Evolutionary conservation across 2,888 invertebrate species (phyloP).

Genomic region (Lamellibrachia satsuma): DNA sequence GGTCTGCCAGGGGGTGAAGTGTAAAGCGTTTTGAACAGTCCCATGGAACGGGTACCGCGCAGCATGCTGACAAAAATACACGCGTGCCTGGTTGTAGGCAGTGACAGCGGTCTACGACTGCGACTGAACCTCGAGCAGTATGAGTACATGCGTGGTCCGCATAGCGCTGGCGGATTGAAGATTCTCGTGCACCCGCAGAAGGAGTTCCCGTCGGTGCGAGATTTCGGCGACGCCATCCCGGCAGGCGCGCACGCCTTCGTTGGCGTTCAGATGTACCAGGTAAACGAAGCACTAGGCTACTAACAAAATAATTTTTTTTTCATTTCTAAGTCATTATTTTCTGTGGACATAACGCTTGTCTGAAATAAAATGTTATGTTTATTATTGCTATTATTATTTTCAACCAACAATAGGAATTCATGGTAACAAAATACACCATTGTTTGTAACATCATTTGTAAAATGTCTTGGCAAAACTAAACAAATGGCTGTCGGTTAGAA

Average conservation of each 20-base stretch:
- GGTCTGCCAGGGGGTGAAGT: not conserved
- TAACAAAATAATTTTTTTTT: too few relatives aligned
- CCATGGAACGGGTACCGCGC: not conserved
- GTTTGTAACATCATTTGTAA: too few relatives aligned
- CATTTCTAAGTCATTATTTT: too few relatives aligned
- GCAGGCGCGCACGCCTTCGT: conserved; percentile 36
- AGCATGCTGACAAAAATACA: not conserved
- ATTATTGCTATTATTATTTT: too few relatives aligned
- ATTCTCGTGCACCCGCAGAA: conserved; percentile 29
- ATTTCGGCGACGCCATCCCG: conserved; percentile 24
- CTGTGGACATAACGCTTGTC: too few relatives aligned
- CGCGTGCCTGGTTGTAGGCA: not conserved
- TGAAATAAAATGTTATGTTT: too few relatives aligned
- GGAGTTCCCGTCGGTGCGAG: conserved; percentile 17
- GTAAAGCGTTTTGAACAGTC: not conserved
- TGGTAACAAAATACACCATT: too few relatives aligned
- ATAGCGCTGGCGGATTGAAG: conserved; percentile 46
- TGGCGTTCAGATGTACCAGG: conserved; percentile 41
- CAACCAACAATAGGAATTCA: too few relatives aligned
- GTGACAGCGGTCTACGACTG: conserved; percentile 38
- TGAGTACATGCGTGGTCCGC: conserved; percentile 43
- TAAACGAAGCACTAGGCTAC: conserved; percentile 1
- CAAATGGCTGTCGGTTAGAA: too few relatives aligned
- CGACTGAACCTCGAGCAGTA: conserved; percentile 46
- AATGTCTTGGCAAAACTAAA: too few relatives aligned